phyloP scores from a whole-genome alignment of 2,888 invertebrate species.

The Uropetala carovei region DNA sequence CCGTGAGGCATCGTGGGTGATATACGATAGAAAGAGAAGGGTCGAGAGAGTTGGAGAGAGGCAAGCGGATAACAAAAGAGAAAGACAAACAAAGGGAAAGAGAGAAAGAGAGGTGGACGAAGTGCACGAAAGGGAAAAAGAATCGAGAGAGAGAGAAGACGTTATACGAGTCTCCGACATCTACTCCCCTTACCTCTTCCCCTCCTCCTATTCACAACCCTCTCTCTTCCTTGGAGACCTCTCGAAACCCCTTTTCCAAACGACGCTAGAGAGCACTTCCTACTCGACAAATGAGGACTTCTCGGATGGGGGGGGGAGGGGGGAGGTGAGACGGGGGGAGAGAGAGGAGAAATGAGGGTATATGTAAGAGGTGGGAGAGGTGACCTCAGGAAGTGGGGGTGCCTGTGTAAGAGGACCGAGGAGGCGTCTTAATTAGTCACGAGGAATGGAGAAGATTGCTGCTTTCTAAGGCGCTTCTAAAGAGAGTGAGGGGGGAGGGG shows the following conservation, averaged over 20 bases:
- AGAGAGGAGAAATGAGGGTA: too few relatives aligned
- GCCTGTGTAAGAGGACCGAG: not conserved
- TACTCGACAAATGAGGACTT: not conserved
- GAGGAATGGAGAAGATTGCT: not conserved
- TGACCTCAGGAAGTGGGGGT: not conserved
- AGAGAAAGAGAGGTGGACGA: not conserved
- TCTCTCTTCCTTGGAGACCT: not conserved
- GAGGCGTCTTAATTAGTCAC: conserved; percentile 48
- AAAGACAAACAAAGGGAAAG: not conserved
- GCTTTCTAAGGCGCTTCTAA: not conserved
- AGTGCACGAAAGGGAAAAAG: not conserved
- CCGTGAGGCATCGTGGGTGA: not conserved
- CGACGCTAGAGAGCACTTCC: not conserved
- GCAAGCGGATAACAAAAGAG: not conserved
- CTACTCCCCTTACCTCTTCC: not conserved
- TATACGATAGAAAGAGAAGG: not conserved
- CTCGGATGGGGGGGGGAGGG: not conserved
- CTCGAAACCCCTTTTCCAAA: not conserved
- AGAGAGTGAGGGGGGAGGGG: not conserved
- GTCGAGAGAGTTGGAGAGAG: not conserved
- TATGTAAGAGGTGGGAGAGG: not conserved
- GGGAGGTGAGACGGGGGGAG: too few relatives aligned
- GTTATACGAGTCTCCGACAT: not conserved
- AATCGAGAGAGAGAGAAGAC: not conserved
- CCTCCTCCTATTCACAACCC: not conserved